Evolutionary conservation across 64 coral and sea anemone genomes (phyloP).

Genomic region (Porites lutea): DNA sequence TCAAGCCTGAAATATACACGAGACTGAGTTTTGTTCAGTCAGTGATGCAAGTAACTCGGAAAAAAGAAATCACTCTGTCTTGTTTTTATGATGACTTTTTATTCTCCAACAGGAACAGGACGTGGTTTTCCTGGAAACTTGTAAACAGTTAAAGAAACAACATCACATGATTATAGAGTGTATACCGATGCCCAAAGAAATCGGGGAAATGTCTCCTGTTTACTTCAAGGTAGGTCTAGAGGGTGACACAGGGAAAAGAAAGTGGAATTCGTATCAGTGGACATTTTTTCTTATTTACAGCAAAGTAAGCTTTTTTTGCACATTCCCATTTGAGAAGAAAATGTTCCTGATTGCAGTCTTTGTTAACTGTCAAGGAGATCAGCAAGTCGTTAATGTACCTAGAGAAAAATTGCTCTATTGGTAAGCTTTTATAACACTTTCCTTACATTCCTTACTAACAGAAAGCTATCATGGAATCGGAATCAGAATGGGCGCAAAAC

Average conservation of each 20-base stretch:
- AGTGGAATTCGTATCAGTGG: neutral
- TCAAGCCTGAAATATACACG: too few relatives aligned
- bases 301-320: too few relatives aligned
- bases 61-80: too few relatives aligned
- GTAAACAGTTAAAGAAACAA: conserved; percentile 78
- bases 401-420: too few relatives aligned
- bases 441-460: conserved; percentile 6
- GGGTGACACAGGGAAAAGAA: neutral
- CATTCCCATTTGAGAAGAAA: too few relatives aligned
- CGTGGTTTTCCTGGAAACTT: conserved; percentile 94
- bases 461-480: conserved; percentile 98
- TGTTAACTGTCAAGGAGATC: too few relatives aligned
- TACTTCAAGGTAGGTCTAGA: conserved; percentile 85
- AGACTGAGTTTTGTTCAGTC: too few relatives aligned
- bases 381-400: too few relatives aligned
- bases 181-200: conserved; percentile 86
- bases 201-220: conserved; percentile 93
- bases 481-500: conserved; percentile 97
- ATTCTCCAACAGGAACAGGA: conserved; percentile 73
- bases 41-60: too few relatives aligned
- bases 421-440: neutral
- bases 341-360: too few relatives aligned
- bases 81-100: neutral
- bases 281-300: too few relatives aligned
- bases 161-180: conserved; percentile 97